These are phyloP conservation scores for Labeo rohita DNA, from an alignment of 2,113 vertebrate genomes.

Conservation along the genomic window DNA sequence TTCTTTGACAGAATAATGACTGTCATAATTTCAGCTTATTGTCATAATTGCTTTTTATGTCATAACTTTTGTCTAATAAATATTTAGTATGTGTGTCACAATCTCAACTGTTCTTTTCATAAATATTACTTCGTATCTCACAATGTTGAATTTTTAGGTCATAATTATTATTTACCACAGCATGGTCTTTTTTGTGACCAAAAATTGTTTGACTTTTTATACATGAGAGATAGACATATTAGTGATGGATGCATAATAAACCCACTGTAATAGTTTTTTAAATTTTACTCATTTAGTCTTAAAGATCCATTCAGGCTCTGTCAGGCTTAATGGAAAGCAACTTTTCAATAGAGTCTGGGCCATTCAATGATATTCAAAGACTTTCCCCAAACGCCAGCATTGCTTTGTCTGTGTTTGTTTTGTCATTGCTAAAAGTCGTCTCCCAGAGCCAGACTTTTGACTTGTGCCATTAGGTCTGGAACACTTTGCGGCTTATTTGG, in stretches of 20 bases:
- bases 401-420: slow-evolving; percentile 10
- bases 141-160: background rate
- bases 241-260: background rate
- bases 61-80: background rate
- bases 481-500: background rate
- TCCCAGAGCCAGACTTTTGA: background rate
- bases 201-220: background rate
- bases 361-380: background rate
- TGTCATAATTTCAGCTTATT: background rate
- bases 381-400: background rate
- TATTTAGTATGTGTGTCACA: background rate
- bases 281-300: background rate
- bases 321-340: background rate
- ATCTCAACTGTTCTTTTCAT: background rate
- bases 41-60: background rate
- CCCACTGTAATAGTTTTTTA: background rate
- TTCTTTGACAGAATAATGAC: no score
- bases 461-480: background rate
- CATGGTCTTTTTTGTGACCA: background rate
- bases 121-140: background rate
- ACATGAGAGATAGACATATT: background rate
- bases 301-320: slow-evolving; percentile 28
- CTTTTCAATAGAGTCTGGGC: slow-evolving; percentile 4
- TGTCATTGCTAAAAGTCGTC: background rate
- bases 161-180: background rate